Conservation (phyloP, 2,797 vertebrate genomes). For the Peromyscus eremicus region DNA sequence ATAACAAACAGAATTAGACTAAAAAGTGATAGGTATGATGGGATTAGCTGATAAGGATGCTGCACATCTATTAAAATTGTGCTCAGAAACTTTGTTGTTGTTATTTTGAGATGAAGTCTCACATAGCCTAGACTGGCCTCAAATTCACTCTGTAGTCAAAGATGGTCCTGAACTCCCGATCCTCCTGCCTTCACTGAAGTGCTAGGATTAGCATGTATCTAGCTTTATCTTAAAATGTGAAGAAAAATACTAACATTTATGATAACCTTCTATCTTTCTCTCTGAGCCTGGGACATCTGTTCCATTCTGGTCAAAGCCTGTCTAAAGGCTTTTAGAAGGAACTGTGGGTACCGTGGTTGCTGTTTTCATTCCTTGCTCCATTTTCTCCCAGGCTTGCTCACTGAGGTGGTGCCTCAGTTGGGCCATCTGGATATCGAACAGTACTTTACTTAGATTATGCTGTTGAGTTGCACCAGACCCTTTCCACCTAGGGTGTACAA, state of each 20-base stretch:
- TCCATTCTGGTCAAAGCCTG: neutral
- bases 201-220: neutral
- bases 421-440: neutral
- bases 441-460: neutral
- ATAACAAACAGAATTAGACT: neutral
- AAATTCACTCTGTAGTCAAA: neutral
- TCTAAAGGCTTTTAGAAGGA: neutral
- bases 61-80: neutral
- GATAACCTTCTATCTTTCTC: neutral
- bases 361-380: neutral
- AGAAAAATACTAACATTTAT: neutral
- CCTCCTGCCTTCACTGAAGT: neutral
- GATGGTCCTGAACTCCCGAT: neutral
- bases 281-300: rapidly evolving
- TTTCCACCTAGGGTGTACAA: neutral
- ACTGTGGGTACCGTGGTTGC: neutral
- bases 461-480: neutral
- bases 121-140: neutral
- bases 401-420: neutral
- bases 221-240: neutral
- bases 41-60: neutral
- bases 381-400: rapidly evolving
- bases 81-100: neutral
- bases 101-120: neutral
- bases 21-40: neutral